Base-by-base conservation (phyloP, 1,140 invertebrate genomes). In the Coboldia fuscipes region DNA sequence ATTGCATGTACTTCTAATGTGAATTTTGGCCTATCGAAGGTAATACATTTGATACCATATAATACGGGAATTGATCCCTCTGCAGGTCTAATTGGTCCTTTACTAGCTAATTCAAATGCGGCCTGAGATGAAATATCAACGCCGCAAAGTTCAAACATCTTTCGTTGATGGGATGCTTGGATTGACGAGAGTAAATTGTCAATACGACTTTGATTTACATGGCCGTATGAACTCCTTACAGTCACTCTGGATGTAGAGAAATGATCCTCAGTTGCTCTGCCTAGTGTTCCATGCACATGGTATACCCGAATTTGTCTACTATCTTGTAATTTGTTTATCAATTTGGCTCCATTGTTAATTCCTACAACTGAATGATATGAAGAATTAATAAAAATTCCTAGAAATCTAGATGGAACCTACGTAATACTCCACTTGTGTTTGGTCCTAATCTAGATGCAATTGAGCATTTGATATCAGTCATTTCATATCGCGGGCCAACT, bases 1-100 rank as follows among this genome's bases (percentile, higher is more conserved):
- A 88, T 72, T 31, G 72, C 69, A 41, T 85, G 74, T 14, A 93
- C 57, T 62, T 93, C 86, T 75, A 96, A 49, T n/a, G 72, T 77
- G 49, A 96, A 93, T 43, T 82, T 57, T 3, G 89, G 89, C 26
- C 69, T 62, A 4, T 73, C 54, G 54, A 86, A 93, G 35, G 80
- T 51, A 15, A 80, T 64, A 54, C 84, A 77, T 58, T 78, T 82
- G n/a, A 94, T 68, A 14, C 73, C 70, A 60, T 94, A 96, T 20
- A 96, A 47, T 9, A 94, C 53, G 2, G 86, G 79, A 22, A 71
- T 50, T 41, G 72, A 70, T 9, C 57, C 60, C 39, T 72, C 51
- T 1, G 57, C 54, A 2, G 89, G 85, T 37, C 85, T 56, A 5
- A 93, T 63, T 0, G 73, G 56, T 2, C 89, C 90, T 57, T 75